phyloP scores from a whole-genome alignment of 2,888 invertebrate genomes.

The Dynastes grantii region DNA sequence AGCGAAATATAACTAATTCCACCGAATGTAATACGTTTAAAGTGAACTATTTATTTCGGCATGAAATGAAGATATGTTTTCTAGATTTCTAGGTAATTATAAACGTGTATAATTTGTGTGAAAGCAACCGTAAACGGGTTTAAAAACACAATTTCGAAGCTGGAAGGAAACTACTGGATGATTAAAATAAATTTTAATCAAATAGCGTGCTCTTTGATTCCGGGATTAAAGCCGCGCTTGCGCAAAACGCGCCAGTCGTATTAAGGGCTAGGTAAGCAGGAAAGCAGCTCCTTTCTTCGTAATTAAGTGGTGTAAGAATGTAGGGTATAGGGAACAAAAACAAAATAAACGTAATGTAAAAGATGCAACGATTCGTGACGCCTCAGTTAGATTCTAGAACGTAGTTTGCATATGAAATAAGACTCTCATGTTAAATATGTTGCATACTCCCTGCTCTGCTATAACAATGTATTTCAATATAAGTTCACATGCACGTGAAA shows the following conservation, averaged over 20 bases:
- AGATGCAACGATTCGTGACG: slow-evolving; percentile 55
- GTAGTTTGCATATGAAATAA: slow-evolving; percentile 64
- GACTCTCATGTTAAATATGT: slow-evolving; percentile 64
- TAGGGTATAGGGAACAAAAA: slow-evolving; percentile 38
- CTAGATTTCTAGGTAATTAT: slow-evolving; percentile 20
- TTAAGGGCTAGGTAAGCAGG: not conserved
- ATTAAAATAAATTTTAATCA: slow-evolving; percentile 33
- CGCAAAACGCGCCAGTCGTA: slow-evolving; percentile 36
- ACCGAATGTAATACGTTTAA: no score
- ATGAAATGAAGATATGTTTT: slow-evolving; percentile 8
- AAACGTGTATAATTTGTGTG: not conserved
- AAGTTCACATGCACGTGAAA: slow-evolving; percentile 62
- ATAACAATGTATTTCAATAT: slow-evolving; percentile 68
- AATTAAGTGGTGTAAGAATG: slow-evolving; percentile 54
- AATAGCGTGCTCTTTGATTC: slow-evolving; percentile 42
- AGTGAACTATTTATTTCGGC: not conserved
- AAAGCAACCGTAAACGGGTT: not conserved
- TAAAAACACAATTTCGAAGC: slow-evolving; percentile 29
- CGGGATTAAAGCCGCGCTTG: slow-evolving; percentile 10
- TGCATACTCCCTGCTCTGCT: slow-evolving; percentile 65
- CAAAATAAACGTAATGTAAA: slow-evolving; percentile 53
- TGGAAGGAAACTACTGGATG: not conserved
- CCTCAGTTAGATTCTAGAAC: slow-evolving; percentile 53
- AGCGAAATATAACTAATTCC: no score
- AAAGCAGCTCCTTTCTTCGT: slow-evolving; percentile 45